Evolutionary conservation across 2,797 vertebrate genomes (phyloP).

Genomic region (Clarias pachynema): DNA sequence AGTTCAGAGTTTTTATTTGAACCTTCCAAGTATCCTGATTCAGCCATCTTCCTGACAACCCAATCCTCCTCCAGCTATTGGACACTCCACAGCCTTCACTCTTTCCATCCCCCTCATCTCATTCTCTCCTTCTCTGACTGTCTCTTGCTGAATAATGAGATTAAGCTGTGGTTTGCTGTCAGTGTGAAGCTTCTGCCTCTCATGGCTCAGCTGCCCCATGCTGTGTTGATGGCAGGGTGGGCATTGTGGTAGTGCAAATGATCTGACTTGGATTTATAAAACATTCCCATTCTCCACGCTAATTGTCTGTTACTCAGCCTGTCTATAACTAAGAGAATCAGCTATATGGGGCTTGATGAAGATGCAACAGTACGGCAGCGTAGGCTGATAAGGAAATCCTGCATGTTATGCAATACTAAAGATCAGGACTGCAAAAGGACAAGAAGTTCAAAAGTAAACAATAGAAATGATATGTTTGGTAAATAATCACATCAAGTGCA

Average conservation of each 20-base stretch:
- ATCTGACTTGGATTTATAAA: slow-evolving; percentile 50
- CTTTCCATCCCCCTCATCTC: slow-evolving; percentile 22
- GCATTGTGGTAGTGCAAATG: slow-evolving; percentile 33
- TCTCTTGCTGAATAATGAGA: slow-evolving; percentile 61
- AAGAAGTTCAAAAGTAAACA: neutral
- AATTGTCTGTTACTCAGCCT: slow-evolving; percentile 28
- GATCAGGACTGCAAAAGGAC: neutral
- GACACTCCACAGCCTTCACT: slow-evolving; percentile 34
- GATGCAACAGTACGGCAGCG: neutral
- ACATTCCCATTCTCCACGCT: slow-evolving; percentile 31
- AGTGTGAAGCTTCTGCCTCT: slow-evolving; percentile 51
- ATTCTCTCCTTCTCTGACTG: slow-evolving; percentile 15
- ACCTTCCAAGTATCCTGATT: slow-evolving; percentile 42
- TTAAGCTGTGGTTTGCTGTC: slow-evolving; percentile 56
- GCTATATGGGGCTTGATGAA: slow-evolving; percentile 29
- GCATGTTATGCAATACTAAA: neutral
- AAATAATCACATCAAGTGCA: neutral
- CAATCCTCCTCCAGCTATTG: slow-evolving; percentile 46
- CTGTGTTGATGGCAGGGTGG: slow-evolving; percentile 45
- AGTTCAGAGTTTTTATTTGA: slow-evolving; percentile 4
- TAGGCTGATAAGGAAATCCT: neutral
- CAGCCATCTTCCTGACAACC: slow-evolving; percentile 42
- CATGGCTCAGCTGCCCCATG: slow-evolving; percentile 35
- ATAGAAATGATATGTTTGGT: neutral
- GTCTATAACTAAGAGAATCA: slow-evolving; percentile 21